Percentiles rank a stretch among this genome's conserved stretches.
These are phyloP conservation scores for Actenoides hombroni DNA, from an alignment of 2,113 vertebrate genomes.

Conservation along the genomic window DNA sequence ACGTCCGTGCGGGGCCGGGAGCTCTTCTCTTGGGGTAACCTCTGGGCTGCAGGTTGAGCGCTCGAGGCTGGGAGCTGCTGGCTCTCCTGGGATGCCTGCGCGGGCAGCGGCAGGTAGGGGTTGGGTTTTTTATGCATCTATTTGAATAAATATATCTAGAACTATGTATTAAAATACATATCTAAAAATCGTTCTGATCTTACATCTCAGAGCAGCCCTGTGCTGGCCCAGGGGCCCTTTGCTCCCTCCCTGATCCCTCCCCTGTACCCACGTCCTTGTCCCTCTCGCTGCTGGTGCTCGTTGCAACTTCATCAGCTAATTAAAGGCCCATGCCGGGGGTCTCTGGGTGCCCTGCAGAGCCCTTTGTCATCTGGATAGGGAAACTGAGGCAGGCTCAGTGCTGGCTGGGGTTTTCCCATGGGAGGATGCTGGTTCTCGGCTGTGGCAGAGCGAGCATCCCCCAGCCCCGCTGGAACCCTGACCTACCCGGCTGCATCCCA, in stretches of 20 bases:
- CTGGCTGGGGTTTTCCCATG: not conserved
- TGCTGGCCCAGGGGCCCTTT: not conserved
- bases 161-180: rapidly evolving
- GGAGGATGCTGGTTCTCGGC: not conserved
- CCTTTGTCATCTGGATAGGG: not conserved
- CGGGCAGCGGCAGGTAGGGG: not conserved
- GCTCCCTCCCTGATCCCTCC: rapidly evolving
- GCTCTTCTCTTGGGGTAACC: not conserved
- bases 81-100: rapidly evolving
- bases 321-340: not conserved
- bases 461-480: rapidly evolving
- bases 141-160: too few relatives aligned
- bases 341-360: not conserved
- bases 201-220: not conserved
- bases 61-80: rapidly evolving
- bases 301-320: not conserved
- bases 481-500: not conserved
- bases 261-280: too few relatives aligned
- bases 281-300: not conserved
- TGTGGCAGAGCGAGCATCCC: rapidly evolving
- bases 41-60: not conserved
- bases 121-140: too few relatives aligned
- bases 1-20: not conserved
- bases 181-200: not conserved
- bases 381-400: not conserved